Evolutionary conservation across 2,797 vertebrate genomes (phyloP).

Genomic region (Austrolebias charrua): DNA sequence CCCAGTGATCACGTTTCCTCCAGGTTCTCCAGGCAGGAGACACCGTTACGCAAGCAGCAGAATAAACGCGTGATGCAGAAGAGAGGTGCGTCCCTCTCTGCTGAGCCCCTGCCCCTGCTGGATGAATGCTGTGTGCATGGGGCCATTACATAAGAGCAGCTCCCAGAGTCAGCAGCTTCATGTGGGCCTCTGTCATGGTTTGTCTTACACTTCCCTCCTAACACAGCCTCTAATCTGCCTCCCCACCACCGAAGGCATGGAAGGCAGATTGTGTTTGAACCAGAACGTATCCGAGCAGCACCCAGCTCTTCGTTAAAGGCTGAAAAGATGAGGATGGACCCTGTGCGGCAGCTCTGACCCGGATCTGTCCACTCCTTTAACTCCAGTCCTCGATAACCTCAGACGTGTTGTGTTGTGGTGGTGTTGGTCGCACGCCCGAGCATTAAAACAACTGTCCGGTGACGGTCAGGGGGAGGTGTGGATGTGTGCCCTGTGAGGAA

Average conservation of each 20-base stretch:
- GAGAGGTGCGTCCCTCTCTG: constrained; percentile 31
- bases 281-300: neutral
- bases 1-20: constrained; percentile 43
- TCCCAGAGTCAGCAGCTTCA: constrained; percentile 43
- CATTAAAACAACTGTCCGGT: neutral
- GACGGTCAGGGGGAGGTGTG: constrained; percentile 19
- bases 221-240: constrained; percentile 1
- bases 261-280: neutral
- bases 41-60: constrained; percentile 60
- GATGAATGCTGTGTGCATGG: constrained; percentile 33
- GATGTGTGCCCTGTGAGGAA: constrained; percentile 2
- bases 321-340: constrained; percentile 8
- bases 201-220: constrained; percentile 1
- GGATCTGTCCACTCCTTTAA: constrained; percentile 34
- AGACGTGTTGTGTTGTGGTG: constrained; percentile 18
- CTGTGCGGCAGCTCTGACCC: constrained; percentile 30
- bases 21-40: constrained; percentile 31
- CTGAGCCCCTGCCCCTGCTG: constrained; percentile 26
- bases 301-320: neutral
- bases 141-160: constrained; percentile 45
- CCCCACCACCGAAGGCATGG: neutral
- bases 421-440: constrained; percentile 11
- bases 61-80: constrained; percentile 47
- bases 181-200: constrained; percentile 20
- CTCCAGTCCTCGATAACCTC: neutral